phyloP scores from a whole-genome alignment of 2,113 vertebrate species.

The Tupaia chinensis region DNA sequence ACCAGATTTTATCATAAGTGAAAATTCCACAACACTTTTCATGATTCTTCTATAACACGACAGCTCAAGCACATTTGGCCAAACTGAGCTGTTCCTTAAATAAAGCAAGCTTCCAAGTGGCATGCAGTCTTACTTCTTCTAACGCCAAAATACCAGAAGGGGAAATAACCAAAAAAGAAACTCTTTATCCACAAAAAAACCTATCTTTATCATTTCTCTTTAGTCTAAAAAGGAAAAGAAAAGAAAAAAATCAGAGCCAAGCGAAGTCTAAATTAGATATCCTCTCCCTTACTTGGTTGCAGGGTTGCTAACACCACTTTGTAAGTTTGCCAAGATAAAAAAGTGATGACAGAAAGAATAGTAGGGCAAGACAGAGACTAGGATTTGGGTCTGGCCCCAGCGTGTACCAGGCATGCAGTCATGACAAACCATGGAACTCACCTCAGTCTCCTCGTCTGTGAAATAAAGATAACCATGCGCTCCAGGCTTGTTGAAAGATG shows the following conservation, averaged over 20 bases:
- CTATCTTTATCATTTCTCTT: background rate
- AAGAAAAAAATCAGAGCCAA: background rate
- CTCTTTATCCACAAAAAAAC: background rate
- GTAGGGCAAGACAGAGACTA: background rate
- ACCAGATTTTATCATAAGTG: background rate
- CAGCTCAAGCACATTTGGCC: background rate
- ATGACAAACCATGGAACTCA: background rate
- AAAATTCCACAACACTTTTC: background rate
- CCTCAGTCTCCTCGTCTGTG: slow-evolving; percentile 9
- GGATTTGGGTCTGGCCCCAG: background rate
- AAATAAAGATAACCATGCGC: background rate
- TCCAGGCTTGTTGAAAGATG: background rate
- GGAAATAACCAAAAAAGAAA: slow-evolving; percentile 8
- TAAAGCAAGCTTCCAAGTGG: background rate
- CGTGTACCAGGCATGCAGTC: background rate
- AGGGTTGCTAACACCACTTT: background rate
- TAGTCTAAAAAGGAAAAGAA: background rate
- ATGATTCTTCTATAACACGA: background rate
- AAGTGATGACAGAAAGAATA: background rate
- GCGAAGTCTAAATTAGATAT: background rate
- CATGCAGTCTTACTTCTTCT: background rate
- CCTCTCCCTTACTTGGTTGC: background rate
- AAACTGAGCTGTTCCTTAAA: background rate
- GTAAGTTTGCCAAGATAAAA: background rate
- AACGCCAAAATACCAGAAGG: background rate